Percentiles rank a stretch among this genome's conserved stretches.
Evolutionary conservation across 2,113 vertebrate genomes (phyloP).

Genomic region (Cyphomyrus plagiostoma): DNA sequence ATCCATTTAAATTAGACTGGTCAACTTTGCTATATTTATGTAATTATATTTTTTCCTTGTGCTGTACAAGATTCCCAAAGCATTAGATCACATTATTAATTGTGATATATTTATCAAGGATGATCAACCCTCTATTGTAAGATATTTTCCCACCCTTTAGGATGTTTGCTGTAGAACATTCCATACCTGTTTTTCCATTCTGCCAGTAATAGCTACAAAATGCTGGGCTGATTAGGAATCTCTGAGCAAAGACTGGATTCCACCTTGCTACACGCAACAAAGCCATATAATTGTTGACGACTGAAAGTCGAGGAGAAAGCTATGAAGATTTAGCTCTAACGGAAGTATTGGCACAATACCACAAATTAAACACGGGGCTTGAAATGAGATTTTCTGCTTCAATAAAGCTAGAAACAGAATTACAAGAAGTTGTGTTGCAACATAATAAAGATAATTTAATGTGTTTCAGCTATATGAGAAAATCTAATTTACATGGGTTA

Average conservation of each 20-base stretch:
- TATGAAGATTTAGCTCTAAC: not conserved
- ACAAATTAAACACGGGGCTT: not conserved
- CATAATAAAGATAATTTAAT: not conserved
- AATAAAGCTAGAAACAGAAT: not conserved
- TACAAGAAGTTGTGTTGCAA: not conserved
- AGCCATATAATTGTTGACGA: not conserved
- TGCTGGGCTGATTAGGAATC: not conserved
- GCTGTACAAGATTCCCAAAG: not conserved
- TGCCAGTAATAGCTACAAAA: not conserved
- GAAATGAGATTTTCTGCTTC: not conserved
- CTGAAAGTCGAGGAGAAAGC: not conserved
- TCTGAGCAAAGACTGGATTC: not conserved
- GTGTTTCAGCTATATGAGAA: not conserved
- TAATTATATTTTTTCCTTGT: not conserved
- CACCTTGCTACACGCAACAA: not conserved
- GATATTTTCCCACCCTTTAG: not conserved
- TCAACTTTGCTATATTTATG: not conserved
- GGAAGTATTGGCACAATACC: not conserved
- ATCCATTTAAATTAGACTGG: not conserved
- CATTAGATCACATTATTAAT: not conserved
- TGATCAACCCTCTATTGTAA: not conserved
- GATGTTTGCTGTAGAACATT: not conserved
- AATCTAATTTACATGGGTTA: not conserved
- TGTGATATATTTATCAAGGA: not conserved
- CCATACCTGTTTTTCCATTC: too few relatives aligned